Base-by-base conservation (phyloP, 2,113 vertebrate species). In the Amphiprion percula region DNA sequence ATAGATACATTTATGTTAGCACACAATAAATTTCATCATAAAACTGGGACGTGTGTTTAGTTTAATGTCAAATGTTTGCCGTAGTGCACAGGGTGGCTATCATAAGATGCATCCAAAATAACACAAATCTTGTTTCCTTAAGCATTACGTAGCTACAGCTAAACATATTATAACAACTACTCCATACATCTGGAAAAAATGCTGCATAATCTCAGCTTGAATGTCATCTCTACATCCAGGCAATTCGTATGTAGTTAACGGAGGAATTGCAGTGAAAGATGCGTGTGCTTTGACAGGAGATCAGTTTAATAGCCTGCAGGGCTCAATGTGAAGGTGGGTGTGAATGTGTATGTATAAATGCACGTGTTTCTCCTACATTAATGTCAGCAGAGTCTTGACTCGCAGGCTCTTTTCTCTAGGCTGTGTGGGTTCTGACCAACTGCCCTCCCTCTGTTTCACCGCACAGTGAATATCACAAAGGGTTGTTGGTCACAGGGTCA, bases 401-500 rank as follows among this genome's bases (percentile, higher is more conserved):
- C 66, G 53, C 66, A 64, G 61, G 61, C 77, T 78, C 70, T 79
- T 84, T 70, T 72, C 62, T 86, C 58, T 84, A 87, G 73, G 70
- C 69, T 84, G 77, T 79, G 61, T 75, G 78, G n/a, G 58, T 80
- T 39, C 64, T 68, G 64, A 69, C 60, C 50, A 50, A 30, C 61
- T 52, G 19, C 59, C 26, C 41, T 39, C 15, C 10, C 49, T 56
- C 71, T 59, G 39, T 88, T 81, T 67, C 78, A 78, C 78, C 56
- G 83, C 46, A 77, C 74, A 87, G 79, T 26, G 50, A 87, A 81
- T 71, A 74, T 88, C 79, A 87, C 85, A 68, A 73, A 77, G 70
- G 77, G 65, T 77, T 79, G 77, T 78, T 79, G 77, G 79, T 80
- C 75, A 79, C 82, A 75, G 78, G 88, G 75, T 88, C 88, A 84